Evolutionary conservation across 2,797 vertebrate genomes (phyloP).

Genomic region (Mormyrops boulengeri): DNA sequence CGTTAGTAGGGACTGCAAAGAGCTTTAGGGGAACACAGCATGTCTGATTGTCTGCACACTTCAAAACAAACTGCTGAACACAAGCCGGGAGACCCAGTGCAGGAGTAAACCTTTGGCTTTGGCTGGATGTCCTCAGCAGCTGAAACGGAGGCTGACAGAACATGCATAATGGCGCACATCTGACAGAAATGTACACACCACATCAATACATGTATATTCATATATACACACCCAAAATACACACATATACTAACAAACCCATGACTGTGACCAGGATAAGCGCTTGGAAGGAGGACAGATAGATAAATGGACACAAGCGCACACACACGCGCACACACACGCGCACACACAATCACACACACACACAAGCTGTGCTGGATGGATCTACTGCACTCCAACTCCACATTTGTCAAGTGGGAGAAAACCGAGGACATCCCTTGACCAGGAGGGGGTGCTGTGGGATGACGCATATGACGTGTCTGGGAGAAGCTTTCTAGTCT

Average conservation of each 20-base stretch:
- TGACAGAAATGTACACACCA: neutral
- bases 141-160: neutral
- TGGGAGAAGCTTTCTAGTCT: neutral
- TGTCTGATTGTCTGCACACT: constrained; percentile 26
- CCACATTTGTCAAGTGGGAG: neutral
- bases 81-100: constrained; percentile 18
- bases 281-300: neutral
- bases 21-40: constrained; percentile 23
- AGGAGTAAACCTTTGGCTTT: neutral
- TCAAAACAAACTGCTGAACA: constrained; percentile 23
- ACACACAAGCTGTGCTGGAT: constrained; percentile 50
- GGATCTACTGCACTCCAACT: constrained; percentile 67
- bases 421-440: neutral
- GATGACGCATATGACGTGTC: neutral
- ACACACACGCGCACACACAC: neutral
- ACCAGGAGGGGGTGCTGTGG: neutral
- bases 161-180: neutral
- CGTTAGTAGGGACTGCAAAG: constrained; percentile 41
- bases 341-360: constrained; percentile 15
- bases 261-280: neutral
- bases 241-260: neutral
- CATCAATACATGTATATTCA: neutral
- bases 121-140: constrained; percentile 19
- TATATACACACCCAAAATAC: neutral
- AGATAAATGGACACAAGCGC: neutral